Percentiles rank a stretch among this genome's conserved stretches.
Evolutionary conservation across 2,113 vertebrate genomes (phyloP).

Genomic region (Forbesichthys papilliferus): DNA sequence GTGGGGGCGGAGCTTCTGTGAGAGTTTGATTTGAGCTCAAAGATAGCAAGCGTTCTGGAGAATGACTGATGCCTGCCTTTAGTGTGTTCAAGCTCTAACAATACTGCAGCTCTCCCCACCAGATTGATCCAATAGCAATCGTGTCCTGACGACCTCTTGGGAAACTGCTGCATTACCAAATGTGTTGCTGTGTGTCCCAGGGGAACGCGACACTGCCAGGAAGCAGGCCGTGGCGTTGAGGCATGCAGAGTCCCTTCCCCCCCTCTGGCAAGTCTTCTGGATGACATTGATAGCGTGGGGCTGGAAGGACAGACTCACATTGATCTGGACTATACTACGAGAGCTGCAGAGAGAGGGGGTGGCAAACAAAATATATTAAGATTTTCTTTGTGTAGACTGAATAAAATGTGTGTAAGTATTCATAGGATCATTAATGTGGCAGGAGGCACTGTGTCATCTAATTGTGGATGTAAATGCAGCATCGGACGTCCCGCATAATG

Average conservation of each 20-base stretch:
- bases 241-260: slow-evolving; percentile 81
- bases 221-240: slow-evolving; percentile 85
- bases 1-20: too few relatives aligned
- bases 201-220: slow-evolving; percentile 72
- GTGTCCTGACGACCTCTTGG: background rate
- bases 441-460: background rate
- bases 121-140: background rate
- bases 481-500: background rate
- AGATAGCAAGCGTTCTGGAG: too few relatives aligned
- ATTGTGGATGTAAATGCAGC: too few relatives aligned
- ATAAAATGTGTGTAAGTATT: background rate
- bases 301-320: slow-evolving; percentile 77
- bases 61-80: too few relatives aligned
- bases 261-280: slow-evolving; percentile 81
- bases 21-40: too few relatives aligned
- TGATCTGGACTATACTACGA: slow-evolving; percentile 82
- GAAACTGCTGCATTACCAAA: slow-evolving; percentile 70
- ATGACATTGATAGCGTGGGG: slow-evolving; percentile 86
- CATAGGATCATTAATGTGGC: background rate
- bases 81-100: background rate
- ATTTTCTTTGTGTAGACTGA: background rate
- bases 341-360: slow-evolving; percentile 73
- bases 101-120: background rate
- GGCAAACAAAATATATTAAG: background rate
- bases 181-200: slow-evolving; percentile 55